phyloP scores from a whole-genome alignment of 2,113 vertebrate species.

The Heterotilapia buettikoferi region DNA sequence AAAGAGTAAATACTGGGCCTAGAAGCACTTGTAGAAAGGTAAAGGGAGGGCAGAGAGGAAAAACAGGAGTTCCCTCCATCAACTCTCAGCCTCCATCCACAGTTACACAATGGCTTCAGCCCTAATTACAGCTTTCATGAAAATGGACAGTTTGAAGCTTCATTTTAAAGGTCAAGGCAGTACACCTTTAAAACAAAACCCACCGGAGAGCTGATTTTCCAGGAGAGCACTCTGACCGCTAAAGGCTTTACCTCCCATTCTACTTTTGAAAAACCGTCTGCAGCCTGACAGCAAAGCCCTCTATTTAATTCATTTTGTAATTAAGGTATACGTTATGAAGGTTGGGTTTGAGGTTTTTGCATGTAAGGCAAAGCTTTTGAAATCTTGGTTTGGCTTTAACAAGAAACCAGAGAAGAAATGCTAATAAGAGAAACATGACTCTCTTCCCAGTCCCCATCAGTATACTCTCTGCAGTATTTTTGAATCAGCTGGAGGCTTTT shows the following conservation, averaged over 20 bases:
- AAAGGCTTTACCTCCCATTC: neutral
- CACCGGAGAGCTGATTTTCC: neutral
- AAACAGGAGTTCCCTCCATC: neutral
- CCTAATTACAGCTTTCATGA: neutral
- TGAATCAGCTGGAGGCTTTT: neutral
- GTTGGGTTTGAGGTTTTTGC: neutral
- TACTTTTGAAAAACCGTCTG: neutral
- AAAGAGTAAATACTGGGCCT: neutral
- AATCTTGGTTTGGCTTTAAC: neutral
- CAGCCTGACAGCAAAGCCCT: neutral
- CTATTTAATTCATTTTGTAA: neutral
- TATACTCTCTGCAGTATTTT: neutral
- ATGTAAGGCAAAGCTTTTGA: neutral
- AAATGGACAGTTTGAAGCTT: neutral
- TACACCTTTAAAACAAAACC: neutral
- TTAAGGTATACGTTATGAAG: neutral
- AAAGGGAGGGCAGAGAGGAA: neutral
- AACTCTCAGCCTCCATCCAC: neutral
- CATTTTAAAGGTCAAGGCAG: rapidly evolving
- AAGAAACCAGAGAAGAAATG: neutral
- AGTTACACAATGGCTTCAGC: neutral
- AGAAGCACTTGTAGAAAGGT: neutral
- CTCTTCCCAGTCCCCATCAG: neutral
- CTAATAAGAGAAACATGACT: neutral
- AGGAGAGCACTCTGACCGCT: neutral